phyloP scores from a whole-genome alignment of 1,140 invertebrate species.

The Hyposmocoma kahamanoa region DNA sequence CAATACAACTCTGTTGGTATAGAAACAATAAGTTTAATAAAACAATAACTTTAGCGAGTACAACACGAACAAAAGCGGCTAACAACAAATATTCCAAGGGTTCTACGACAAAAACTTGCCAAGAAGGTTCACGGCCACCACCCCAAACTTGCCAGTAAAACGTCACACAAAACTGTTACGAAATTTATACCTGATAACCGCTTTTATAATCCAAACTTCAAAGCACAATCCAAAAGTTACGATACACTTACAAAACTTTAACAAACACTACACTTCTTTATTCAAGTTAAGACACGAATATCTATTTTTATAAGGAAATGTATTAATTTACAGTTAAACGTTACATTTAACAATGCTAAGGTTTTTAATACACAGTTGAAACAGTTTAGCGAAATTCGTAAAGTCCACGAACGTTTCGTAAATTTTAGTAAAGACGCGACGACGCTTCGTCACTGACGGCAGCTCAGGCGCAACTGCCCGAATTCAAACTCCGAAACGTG shows the following conservation, averaged over 20 bases:
- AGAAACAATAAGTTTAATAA: slow-evolving; percentile 29
- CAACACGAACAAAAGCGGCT: too few species aligned
- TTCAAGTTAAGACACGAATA: too few species aligned
- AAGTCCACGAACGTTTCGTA: slow-evolving; percentile 17
- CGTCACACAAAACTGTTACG: too few species aligned
- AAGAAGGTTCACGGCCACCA: not conserved
- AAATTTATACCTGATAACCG: not conserved
- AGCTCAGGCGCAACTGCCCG: slow-evolving; percentile 44
- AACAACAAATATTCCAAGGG: slow-evolving; percentile 17
- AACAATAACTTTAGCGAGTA: slow-evolving; percentile 51
- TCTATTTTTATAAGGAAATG: too few species aligned
- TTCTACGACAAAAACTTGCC: not conserved
- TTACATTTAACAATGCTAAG: too few species aligned
- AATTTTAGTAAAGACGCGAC: slow-evolving; percentile 8
- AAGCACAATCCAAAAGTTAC: too few species aligned
- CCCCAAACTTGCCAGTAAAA: not conserved
- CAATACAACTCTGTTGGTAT: slow-evolving; percentile 10
- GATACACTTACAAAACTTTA: too few species aligned
- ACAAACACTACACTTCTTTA: too few species aligned
- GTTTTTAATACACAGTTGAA: too few species aligned
- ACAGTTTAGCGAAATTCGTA: slow-evolving; percentile 12
- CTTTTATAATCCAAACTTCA: not conserved
- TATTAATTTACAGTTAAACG: too few species aligned
- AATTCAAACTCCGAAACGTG: slow-evolving; percentile 29
- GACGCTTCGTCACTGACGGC: slow-evolving; percentile 13